Evolutionary conservation across 2,888 invertebrate genomes (phyloP).

Genomic region (Byasa hedistus): DNA sequence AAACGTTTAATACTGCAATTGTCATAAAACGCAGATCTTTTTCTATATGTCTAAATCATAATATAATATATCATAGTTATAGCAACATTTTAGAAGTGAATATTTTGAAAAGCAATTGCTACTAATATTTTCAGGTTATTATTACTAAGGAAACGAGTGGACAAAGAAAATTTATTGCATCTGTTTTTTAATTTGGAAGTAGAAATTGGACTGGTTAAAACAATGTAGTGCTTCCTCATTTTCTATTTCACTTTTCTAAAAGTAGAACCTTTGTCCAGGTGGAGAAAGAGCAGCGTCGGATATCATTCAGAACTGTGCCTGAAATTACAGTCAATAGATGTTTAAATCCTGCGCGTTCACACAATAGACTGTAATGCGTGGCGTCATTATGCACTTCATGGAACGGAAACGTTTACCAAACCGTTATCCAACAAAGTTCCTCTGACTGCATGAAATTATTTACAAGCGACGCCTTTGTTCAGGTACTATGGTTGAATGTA

Average conservation of each 20-base stretch:
- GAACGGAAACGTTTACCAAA: constrained; percentile 28
- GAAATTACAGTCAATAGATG: constrained; percentile 5
- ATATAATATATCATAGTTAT: not conserved
- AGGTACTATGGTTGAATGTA: not conserved
- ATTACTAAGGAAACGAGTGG: too few species aligned
- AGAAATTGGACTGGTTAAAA: not conserved
- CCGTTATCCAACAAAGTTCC: constrained; percentile 22
- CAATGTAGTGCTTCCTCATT: not conserved
- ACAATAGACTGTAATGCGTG: constrained; percentile 40
- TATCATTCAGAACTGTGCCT: constrained; percentile 2
- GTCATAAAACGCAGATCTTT: not conserved
- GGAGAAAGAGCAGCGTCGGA: constrained; percentile 1
- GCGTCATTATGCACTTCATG: constrained; percentile 65
- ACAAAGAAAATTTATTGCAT: too few species aligned
- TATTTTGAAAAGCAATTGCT: too few species aligned
- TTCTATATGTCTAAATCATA: not conserved
- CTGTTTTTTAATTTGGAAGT: not conserved
- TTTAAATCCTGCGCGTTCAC: not conserved
- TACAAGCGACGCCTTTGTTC: constrained; percentile 5
- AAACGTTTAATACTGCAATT: not conserved
- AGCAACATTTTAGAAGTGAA: too few species aligned
- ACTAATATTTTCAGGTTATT: too few species aligned
- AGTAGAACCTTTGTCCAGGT: not conserved
- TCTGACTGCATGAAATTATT: constrained; percentile 15
- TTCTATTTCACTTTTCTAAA: not conserved